Evolutionary conservation across 1,140 invertebrate genomes (phyloP), one percentile per base, ranked within the genome.

Genomic region (Linepithema humile): DNA sequence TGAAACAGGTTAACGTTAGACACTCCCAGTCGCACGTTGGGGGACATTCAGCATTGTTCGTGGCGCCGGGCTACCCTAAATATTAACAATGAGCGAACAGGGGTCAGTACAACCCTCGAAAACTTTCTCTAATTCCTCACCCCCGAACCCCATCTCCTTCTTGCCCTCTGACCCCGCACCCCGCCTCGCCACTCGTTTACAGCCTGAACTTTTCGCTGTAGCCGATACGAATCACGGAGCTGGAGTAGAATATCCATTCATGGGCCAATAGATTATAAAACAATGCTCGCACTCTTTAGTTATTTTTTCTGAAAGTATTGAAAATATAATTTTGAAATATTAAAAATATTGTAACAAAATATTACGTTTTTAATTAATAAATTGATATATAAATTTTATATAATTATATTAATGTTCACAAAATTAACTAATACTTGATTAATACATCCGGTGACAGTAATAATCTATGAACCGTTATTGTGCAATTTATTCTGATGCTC

Each of bases 31-130:
- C 86, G 74, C 82, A 74, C 80, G 85, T 87, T 85, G 77, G 88
- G 91, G 89, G 83, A 77, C 87, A 75, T 75, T 86, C 88, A 45
- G 89, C 90, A 92, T 93, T 93, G 92, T 92, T 92, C 90, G 88
- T 86, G 88, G 89, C 78, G 90, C 89, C 82, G 92, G 89, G 85
- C 91, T 91, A 93, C 92, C 92, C 92, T 93, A 93, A 93, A 93
- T 93, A 93, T 92, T 93, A 93, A 92, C 92, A 93, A 92, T 91
- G 90, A 92, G 91, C 83, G 92, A 92, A 92, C 92, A 91, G 91
- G 92, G 92, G 92, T 92, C 92, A 92, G 85, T 83, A 84, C 83
- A 89, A 91, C 91, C 92, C 88, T 91, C 89, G 84, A 72, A 78
- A 90, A 88, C 87, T 90, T 90, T 88, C 75, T 87, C 57, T 82